phyloP scores from a whole-genome alignment of 2,888 invertebrate species.

The Brachypalpus laphriformis region DNA sequence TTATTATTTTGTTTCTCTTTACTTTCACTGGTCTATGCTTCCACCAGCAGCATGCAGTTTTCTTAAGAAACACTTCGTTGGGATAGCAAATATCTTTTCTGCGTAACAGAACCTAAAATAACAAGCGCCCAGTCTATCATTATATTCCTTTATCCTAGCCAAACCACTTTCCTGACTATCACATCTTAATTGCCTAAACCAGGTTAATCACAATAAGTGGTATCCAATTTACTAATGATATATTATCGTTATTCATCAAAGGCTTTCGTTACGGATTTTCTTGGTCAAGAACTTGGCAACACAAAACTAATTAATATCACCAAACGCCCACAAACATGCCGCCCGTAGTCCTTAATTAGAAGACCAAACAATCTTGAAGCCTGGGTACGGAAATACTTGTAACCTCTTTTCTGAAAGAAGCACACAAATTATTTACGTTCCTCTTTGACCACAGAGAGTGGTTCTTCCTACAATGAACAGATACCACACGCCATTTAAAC shows the following conservation, averaged over 20 bases:
- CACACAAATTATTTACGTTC: conserved; percentile 14
- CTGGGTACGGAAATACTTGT: conserved; percentile 11
- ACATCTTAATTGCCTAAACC: background rate
- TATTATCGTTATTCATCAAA: background rate
- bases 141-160: background rate
- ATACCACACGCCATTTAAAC: background rate
- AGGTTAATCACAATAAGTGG: conserved; percentile 18
- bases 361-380: conserved; percentile 22
- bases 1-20: too few relatives aligned
- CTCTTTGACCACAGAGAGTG: conserved; percentile 3
- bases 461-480: background rate
- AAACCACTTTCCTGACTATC: background rate
- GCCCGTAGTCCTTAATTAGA: conserved; percentile 9
- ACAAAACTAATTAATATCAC: conserved; percentile 35
- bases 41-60: too few relatives aligned
- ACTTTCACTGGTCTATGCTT: too few relatives aligned
- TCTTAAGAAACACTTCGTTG: too few relatives aligned
- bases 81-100: too few relatives aligned
- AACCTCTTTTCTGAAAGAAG: background rate
- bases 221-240: conserved; percentile 24
- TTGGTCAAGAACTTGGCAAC: conserved; percentile 10
- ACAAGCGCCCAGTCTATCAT: too few relatives aligned
- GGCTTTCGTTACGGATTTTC: background rate
- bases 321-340: background rate
- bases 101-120: too few relatives aligned